Base-by-base conservation (phyloP, 2,888 invertebrate species). In the Xestia c-nigrum region DNA sequence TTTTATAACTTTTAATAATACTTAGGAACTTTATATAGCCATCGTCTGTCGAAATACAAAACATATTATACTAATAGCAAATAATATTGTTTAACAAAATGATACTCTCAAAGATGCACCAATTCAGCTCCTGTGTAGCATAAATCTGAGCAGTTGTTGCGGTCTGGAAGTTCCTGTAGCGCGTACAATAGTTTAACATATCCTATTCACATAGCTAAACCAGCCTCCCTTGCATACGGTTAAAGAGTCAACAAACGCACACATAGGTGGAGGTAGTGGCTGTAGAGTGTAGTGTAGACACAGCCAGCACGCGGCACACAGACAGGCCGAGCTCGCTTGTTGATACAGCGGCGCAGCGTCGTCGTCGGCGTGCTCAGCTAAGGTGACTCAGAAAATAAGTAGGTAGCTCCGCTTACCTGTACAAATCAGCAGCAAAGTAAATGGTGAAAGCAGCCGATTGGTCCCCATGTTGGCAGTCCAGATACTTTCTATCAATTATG, bases 361-460 rank as follows among this genome's bases (percentile, higher is more conserved):
- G 89, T 81, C 89, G 87, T 88, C 85, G 89, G 82, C 89, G 87
- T 88, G 89, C 90, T 89, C 88, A 88, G 89, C 90, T 90, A 90
- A 93, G 90, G 93, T 94, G 94, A 95, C 90, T 95, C 95, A 94
- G 94, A 94, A 93, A 94, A 89, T 93, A 93, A 92, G 93, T 92
- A 93, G 91, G 93, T 88, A 92, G 90, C 92, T 89, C 91, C 93
- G 93, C 96, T 96, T 96, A 96, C 96, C 96, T 95, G 96, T 92
- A 94, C 95, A 95, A 92, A 96, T 94, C 93, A 96, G 91, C 94
- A 96, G 92, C 93, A 95, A 92, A 92, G 92, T 93, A 92, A 95
- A 92, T 90, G 94, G 96, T 93, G 96, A 96, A 95, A 96, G 95
- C 94, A 93, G 93, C 93, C 94, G 90, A 90, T 92, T 90, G 92